Percentiles rank a stretch among this genome's conserved stretches.
These are phyloP conservation scores for Tetrapedia diversipes DNA, from an alignment of 2,888 invertebrate genomes.

Conservation along the genomic window DNA sequence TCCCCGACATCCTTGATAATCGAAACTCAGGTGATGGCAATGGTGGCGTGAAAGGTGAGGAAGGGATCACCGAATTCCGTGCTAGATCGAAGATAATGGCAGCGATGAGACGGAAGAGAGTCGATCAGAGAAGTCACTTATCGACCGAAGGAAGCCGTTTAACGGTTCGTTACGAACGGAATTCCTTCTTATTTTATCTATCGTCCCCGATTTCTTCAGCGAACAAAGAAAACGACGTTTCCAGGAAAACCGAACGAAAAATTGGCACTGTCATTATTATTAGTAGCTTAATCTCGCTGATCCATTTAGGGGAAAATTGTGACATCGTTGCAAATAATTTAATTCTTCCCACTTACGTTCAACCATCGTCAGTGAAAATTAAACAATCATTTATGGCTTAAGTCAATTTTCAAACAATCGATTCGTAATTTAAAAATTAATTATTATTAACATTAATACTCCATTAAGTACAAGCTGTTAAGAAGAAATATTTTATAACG, in stretches of 20 bases:
- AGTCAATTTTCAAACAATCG: too few relatives aligned
- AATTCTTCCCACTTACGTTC: too few relatives aligned
- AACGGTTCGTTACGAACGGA: constrained; percentile 68
- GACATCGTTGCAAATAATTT: too few relatives aligned
- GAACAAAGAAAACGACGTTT: constrained; percentile 29
- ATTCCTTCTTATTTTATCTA: constrained; percentile 65
- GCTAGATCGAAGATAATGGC: constrained; percentile 61
- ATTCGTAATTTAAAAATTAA: too few relatives aligned
- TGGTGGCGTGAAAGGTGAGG: not conserved
- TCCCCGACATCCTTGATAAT: not conserved
- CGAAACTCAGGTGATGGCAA: not conserved
- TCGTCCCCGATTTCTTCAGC: constrained; percentile 37
- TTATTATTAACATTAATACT: too few relatives aligned
- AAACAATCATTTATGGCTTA: too few relatives aligned
- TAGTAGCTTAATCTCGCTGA: too few relatives aligned
- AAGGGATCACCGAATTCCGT: constrained; percentile 42
- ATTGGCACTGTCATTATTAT: constrained; percentile 18
- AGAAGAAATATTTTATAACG: too few relatives aligned
- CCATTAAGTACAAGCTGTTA: too few relatives aligned
- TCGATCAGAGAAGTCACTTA: constrained; percentile 63
- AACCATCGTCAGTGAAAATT: too few relatives aligned
- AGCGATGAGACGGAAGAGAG: constrained; percentile 57
- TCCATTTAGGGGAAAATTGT: too few relatives aligned
- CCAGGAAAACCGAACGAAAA: constrained; percentile 15
- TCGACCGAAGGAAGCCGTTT: constrained; percentile 65